These are phyloP conservation scores for Pleuronectes platessa DNA, from an alignment of 2,113 vertebrate species.

Conservation along the genomic window DNA sequence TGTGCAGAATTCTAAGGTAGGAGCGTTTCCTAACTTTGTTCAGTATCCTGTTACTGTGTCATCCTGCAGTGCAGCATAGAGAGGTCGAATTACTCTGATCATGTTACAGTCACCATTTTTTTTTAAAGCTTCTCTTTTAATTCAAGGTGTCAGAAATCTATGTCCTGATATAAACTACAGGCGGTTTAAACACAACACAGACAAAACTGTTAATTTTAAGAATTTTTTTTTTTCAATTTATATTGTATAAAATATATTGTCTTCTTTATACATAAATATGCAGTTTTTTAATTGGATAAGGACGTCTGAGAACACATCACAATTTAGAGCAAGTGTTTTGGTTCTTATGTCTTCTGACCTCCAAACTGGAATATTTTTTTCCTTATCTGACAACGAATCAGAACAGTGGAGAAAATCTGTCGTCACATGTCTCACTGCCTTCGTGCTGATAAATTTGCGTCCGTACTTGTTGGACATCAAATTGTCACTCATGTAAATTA, in stretches of 20 bases:
- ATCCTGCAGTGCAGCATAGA: background rate
- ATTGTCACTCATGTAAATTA: conserved; percentile 61
- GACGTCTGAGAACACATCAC: too few species aligned
- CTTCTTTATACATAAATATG: too few species aligned
- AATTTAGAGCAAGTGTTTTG: too few species aligned
- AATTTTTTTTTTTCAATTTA: too few species aligned
- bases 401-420: background rate
- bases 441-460: conserved; percentile 9
- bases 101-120: too few species aligned
- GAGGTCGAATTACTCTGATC: too few species aligned
- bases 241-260: too few species aligned
- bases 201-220: too few species aligned
- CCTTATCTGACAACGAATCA: background rate
- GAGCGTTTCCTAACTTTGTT: background rate
- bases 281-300: too few species aligned
- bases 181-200: too few species aligned
- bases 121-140: too few species aligned
- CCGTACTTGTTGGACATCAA: conserved; percentile 24
- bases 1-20: too few species aligned
- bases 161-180: background rate
- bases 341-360: background rate
- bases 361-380: background rate
- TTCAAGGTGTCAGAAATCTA: background rate
- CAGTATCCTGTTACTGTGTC: background rate
- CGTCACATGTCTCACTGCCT: background rate